phyloP scores from a whole-genome alignment of 2,113 vertebrate genomes.

The Strigops habroptila region DNA sequence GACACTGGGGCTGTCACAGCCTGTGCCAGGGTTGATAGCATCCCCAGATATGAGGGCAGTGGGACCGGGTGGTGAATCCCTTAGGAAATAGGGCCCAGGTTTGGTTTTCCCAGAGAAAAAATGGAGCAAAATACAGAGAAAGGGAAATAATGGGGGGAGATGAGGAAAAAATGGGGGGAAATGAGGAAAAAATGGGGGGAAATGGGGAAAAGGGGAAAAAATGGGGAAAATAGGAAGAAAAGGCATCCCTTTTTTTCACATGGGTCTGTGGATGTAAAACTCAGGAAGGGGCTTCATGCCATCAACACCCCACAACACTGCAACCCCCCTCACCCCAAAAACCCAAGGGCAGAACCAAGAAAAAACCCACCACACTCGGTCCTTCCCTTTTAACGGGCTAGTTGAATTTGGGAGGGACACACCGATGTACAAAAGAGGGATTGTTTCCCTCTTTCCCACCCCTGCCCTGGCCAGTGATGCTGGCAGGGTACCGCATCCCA shows the following conservation, averaged over 20 bases:
- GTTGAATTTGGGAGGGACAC: rapidly evolving
- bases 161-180: not conserved
- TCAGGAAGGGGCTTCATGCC: not conserved
- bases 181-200: not conserved
- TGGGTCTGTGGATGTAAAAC: not conserved
- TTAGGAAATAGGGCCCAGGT: not conserved
- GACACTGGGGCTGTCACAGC: not conserved
- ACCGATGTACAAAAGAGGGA: rapidly evolving
- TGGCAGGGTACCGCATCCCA: not conserved
- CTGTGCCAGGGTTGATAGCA: not conserved
- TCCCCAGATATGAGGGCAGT: rapidly evolving
- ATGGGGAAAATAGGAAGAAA: not conserved
- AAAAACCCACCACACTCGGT: rapidly evolving
- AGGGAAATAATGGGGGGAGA: not conserved
- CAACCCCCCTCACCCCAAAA: not conserved
- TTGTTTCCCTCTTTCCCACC: not conserved
- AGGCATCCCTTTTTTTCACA: not conserved
- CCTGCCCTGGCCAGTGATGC: not conserved
- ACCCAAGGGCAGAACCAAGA: not conserved
- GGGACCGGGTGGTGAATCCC: rapidly evolving
- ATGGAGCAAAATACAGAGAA: not conserved
- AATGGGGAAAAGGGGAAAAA: rapidly evolving
- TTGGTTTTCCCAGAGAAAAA: not conserved
- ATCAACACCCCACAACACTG: not conserved
- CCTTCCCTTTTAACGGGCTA: not conserved